Evolutionary conservation across 2,797 vertebrate genomes (phyloP), one percentile per base, ranked within the genome.

Genomic region (Micromesistius poutassou): DNA sequence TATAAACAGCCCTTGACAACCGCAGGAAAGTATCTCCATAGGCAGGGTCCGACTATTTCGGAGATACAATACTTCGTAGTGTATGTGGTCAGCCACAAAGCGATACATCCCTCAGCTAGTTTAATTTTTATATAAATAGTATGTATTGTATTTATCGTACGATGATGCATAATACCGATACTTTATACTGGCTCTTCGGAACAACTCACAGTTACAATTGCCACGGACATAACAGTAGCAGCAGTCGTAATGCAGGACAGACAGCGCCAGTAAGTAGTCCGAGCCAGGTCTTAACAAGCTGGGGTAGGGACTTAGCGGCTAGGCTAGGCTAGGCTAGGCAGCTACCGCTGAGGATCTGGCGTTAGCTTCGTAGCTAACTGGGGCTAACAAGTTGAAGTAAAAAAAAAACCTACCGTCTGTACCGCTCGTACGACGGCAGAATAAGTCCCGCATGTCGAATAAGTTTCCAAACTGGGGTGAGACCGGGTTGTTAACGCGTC

Each of bases 211-310:
- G 55, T 25, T 62, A 25, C 50, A 62, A n/a, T 62, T 62, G 50
- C 16, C 50, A 62, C 55, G n/a, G 55, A 25, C 55, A n/a, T 62
- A 7, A 25, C 22, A 22, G 55, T 62, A 25, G 55, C 22, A 25
- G 40, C 22, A 25, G 40, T 1, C 22, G 9, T 66, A 50, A 10
- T 42, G 28, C 76, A 36, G 30, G 28, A 42, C 30, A 42, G 71
- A 36, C 13, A 71, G 55, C 2, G 83, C 78, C 89, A 90, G 85
- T 73, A 88, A 89, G 79, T 86, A 91, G 84, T 82, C 87, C 42
- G 75, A 78, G 42, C 84, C 84, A 13, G n/a, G 55, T 74, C 33
- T 35, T 36, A 22, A 73, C 8, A 42, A 25, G 42, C 19, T 50
- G 79, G 82, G 73, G 33, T 3, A 46, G 76, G 74, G 72, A 77